Conservation (phyloP, 2,888 invertebrate genomes). For the Xestia sexstrigata region DNA sequence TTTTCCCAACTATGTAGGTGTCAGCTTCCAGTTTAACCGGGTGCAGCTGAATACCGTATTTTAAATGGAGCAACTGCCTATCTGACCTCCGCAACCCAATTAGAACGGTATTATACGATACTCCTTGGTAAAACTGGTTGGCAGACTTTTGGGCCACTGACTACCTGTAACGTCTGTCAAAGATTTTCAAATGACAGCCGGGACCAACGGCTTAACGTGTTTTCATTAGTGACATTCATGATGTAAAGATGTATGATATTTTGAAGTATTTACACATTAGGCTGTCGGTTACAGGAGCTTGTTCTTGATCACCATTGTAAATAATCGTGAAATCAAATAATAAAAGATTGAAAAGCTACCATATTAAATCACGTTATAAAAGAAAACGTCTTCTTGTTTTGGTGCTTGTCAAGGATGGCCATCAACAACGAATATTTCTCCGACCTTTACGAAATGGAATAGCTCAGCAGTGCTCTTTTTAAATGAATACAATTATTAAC, state of each 20-base stretch:
- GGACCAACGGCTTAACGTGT: too few relatives aligned
- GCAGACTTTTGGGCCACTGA: too few relatives aligned
- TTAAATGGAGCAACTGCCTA: too few relatives aligned
- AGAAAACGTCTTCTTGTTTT: neutral
- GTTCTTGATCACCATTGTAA: neutral
- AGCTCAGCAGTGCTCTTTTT: neutral
- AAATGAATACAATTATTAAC: neutral
- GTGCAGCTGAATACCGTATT: too few relatives aligned
- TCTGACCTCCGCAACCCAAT: too few relatives aligned
- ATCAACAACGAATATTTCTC: neutral
- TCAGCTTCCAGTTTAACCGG: too few relatives aligned
- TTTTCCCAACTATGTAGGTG: too few relatives aligned
- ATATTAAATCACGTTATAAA: too few relatives aligned
- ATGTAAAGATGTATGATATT: neutral
- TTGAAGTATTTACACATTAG: neutral
- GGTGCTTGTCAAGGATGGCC: neutral
- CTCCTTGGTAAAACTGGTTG: too few relatives aligned
- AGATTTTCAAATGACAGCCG: too few relatives aligned
- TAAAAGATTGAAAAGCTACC: neutral
- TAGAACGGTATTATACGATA: too few relatives aligned
- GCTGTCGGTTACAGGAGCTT: neutral
- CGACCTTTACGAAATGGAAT: neutral
- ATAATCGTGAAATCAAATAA: neutral
- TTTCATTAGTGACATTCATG: neutral
- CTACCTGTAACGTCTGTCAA: too few relatives aligned